Conservation (phyloP, 2,888 invertebrate species). For the Thymelicus acteon region DNA sequence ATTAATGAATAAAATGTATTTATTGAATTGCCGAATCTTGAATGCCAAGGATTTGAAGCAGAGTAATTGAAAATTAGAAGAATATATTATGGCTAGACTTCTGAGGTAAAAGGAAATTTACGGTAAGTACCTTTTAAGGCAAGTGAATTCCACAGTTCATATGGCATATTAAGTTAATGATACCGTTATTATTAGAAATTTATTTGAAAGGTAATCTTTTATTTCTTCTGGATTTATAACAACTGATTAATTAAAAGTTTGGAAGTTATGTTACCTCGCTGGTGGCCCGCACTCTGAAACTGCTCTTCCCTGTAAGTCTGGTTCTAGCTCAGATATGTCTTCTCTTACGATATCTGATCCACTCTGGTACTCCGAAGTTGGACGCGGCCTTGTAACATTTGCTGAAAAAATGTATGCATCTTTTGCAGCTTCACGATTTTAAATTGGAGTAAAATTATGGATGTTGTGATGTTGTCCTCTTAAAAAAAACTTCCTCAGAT, state of each 20-base stretch:
- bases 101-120: not conserved
- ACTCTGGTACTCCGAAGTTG: slow-evolving; percentile 78
- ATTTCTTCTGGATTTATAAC: slow-evolving; percentile 1
- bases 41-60: not conserved
- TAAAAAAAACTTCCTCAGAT: too few relatives aligned
- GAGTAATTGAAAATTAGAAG: slow-evolving; percentile 39
- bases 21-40: slow-evolving; percentile 39
- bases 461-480: too few relatives aligned
- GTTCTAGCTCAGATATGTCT: slow-evolving; percentile 85
- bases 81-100: too few relatives aligned
- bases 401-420: slow-evolving; percentile 53
- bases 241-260: slow-evolving; percentile 32
- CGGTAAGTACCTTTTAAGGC: not conserved
- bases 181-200: not conserved
- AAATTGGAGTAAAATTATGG: too few relatives aligned
- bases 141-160: slow-evolving; percentile 15
- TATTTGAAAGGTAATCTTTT: not conserved
- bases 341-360: slow-evolving; percentile 83
- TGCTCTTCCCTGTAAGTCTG: slow-evolving; percentile 69
- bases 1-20: slow-evolving; percentile 43
- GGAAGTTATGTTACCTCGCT: slow-evolving; percentile 80
- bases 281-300: slow-evolving; percentile 86
- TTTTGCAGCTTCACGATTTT: too few relatives aligned
- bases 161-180: not conserved
- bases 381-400: slow-evolving; percentile 70